phyloP scores from a whole-genome alignment of 1,140 invertebrate species.

The Ruditapes philippinarum region DNA sequence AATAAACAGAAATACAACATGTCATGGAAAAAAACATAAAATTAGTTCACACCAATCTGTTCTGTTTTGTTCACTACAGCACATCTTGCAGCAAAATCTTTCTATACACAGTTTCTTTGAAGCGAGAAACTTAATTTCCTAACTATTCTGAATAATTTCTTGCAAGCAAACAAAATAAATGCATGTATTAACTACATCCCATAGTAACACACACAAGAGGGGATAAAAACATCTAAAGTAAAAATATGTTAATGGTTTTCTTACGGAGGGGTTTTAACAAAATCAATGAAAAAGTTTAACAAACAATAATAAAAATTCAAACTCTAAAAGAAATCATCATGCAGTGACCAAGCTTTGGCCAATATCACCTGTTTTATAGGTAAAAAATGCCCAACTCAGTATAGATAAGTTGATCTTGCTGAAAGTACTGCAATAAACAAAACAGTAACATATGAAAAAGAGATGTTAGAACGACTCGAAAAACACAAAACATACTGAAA shows the following conservation, averaged over 20 bases:
- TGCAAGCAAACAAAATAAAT: background rate
- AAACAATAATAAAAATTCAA: conserved; percentile 29
- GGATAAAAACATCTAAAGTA: background rate
- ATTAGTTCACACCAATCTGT: conserved; percentile 35
- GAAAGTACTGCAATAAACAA: conserved; percentile 47
- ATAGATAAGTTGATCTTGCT: conserved; percentile 33
- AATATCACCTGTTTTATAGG: conserved; percentile 19
- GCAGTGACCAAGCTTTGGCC: conserved; percentile 8
- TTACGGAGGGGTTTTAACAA: conserved; percentile 16
- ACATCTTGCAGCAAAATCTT: conserved; percentile 31
- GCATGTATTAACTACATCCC: background rate
- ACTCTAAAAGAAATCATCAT: conserved; percentile 34
- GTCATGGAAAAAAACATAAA: background rate
- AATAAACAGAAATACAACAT: background rate
- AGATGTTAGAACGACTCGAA: no score
- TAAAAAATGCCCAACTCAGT: conserved; percentile 23
- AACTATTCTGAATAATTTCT: background rate
- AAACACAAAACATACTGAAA: no score
- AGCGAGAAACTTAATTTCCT: background rate
- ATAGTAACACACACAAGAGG: background rate
- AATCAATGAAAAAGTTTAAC: background rate
- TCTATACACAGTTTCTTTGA: background rate
- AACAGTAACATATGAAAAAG: conserved; percentile 15
- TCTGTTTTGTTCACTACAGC: conserved; percentile 51
- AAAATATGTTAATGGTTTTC: background rate